Evolutionary conservation across 2,797 vertebrate genomes (phyloP).

Genomic region (Xiphophorus birchmanni): DNA sequence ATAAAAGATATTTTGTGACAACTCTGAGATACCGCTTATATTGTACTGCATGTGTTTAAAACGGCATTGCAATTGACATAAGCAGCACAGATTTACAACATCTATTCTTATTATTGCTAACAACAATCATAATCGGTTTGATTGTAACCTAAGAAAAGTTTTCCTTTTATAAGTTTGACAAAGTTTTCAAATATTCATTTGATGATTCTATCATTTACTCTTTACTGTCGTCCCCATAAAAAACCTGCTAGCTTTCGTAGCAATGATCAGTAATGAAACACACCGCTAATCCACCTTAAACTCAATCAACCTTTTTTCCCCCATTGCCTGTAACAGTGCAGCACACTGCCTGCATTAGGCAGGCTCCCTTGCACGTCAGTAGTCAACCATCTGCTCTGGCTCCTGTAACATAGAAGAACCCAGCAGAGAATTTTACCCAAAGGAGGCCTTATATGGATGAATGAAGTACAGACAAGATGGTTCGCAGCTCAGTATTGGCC

Average conservation of each 20-base stretch:
- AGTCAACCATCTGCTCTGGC: constrained; percentile 68
- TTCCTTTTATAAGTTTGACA: background rate
- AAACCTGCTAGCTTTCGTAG: constrained; percentile 30
- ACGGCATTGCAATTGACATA: no score
- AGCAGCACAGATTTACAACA: no score
- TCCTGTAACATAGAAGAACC: constrained; percentile 47
- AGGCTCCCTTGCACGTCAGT: constrained; percentile 67
- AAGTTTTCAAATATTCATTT: constrained; percentile 8
- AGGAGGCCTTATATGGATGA: constrained; percentile 57
- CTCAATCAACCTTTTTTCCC: constrained; percentile 61
- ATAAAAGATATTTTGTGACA: no score
- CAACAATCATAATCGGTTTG: background rate
- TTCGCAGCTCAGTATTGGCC: constrained; percentile 43
- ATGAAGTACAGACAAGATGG: constrained; percentile 44
- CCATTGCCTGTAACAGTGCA: constrained; percentile 46
- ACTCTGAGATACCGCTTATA: no score
- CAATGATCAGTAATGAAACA: constrained; percentile 63
- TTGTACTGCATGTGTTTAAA: no score
- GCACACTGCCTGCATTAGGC: constrained; percentile 56
- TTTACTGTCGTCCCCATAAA: constrained; percentile 24
- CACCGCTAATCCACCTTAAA: constrained; percentile 73
- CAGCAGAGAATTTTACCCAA: constrained; percentile 63
- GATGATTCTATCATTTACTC: background rate
- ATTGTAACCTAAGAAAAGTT: background rate
- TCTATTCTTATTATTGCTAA: background rate